A percentile compares a stretch with the other conserved stretches of the same genome.
Conservation (phyloP, 2,797 vertebrate species). For the Alectoris magna region DNA sequence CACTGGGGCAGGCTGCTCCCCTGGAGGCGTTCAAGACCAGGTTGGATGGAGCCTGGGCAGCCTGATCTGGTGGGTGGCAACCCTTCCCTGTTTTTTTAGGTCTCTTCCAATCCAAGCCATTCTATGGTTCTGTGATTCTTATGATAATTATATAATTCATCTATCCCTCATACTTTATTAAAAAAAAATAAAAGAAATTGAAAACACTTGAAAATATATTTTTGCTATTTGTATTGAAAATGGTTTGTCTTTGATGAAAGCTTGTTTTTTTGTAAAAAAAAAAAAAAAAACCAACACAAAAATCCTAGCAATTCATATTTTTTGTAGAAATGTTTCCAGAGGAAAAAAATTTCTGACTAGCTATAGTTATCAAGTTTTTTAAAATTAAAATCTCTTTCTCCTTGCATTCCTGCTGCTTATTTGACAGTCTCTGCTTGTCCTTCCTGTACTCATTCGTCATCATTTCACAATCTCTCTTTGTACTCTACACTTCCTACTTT, state of each 20-base stretch:
- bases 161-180: neutral
- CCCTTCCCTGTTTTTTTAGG: no score
- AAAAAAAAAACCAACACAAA: no score
- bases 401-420: slow-evolving; percentile 42
- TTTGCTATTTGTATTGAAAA: slow-evolving; percentile 18
- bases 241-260: neutral
- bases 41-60: no score
- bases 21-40: no score
- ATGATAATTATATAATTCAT: neutral
- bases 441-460: neutral
- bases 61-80: no score
- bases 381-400: slow-evolving; percentile 26
- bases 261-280: neutral
- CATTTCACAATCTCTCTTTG: slow-evolving; percentile 44
- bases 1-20: no score
- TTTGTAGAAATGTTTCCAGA: neutral
- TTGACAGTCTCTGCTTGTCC: slow-evolving; percentile 38
- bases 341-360: slow-evolving; percentile 42
- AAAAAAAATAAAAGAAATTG: neutral
- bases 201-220: neutral
- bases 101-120: no score
- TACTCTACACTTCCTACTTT: slow-evolving; percentile 31
- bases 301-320: neutral
- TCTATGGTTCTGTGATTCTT: no score
- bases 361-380: slow-evolving; percentile 3